phyloP scores from a whole-genome alignment of 2,797 vertebrate species.

The Mormyrus hasselquistii region DNA sequence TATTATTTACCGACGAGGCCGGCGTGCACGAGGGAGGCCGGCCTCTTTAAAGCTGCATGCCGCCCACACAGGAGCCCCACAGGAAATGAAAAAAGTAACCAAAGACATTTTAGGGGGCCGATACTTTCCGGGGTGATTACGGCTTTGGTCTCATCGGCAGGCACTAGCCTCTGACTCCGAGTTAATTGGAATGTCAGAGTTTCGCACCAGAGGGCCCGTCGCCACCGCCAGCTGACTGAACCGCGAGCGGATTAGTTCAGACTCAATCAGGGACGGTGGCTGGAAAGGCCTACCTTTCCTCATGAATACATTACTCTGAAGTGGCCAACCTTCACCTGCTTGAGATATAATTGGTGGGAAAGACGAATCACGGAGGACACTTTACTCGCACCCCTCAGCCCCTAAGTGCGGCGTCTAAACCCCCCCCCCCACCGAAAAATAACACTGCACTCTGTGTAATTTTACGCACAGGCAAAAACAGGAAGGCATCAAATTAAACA shows the following conservation, averaged over 20 bases:
- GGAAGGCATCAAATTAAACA: conserved; percentile 4
- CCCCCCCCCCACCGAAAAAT: background rate
- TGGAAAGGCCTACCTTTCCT: background rate
- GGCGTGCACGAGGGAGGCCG: conserved; percentile 18
- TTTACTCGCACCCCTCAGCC: background rate
- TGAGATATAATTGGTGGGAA: background rate
- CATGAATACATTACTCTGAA: conserved; percentile 10
- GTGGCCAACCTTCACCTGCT: background rate
- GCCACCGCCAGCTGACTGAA: background rate
- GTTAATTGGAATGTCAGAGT: conserved; percentile 15
- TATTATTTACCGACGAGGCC: conserved; percentile 20
- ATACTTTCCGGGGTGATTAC: background rate
- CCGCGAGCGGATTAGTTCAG: background rate
- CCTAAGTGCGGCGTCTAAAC: background rate
- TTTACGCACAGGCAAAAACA: background rate
- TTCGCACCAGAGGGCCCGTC: background rate
- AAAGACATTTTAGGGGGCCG: background rate
- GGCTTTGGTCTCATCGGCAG: background rate
- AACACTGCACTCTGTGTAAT: background rate
- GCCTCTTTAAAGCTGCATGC: conserved; percentile 31
- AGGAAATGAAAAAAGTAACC: conserved; percentile 25
- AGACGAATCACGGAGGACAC: background rate
- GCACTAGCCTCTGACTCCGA: background rate
- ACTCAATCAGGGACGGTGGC: background rate
- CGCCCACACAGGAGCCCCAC: background rate